Conservation (phyloP, 1,140 invertebrate genomes). For the Nymphalis io region DNA sequence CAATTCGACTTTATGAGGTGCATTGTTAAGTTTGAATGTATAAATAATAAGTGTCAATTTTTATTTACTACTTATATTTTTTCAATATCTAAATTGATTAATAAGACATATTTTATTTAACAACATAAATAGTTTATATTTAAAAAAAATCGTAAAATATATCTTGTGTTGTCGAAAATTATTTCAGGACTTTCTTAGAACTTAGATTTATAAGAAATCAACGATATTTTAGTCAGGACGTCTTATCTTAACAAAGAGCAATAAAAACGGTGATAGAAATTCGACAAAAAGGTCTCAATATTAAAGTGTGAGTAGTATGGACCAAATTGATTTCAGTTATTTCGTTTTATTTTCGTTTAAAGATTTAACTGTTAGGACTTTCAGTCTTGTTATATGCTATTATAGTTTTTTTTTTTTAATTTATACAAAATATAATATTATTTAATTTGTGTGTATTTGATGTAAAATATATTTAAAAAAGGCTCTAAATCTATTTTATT, state of each 20-base stretch:
- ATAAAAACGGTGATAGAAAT: neutral
- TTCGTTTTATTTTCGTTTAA: conserved; percentile 3
- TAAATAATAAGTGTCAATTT: too few relatives aligned
- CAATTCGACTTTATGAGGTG: too few relatives aligned
- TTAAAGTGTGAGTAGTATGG: neutral
- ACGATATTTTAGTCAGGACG: neutral
- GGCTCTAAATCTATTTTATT: too few relatives aligned
- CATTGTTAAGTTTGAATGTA: too few relatives aligned
- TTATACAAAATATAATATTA: neutral
- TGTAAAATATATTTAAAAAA: too few relatives aligned
- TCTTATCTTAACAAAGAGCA: conserved; percentile 8
- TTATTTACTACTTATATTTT: too few relatives aligned
- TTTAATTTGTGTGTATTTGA: too few relatives aligned
- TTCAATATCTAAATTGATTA: too few relatives aligned
- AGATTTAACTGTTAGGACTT: neutral
- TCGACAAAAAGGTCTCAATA: neutral
- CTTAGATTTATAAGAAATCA: neutral
- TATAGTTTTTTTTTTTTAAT: neutral
- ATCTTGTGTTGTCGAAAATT: neutral
- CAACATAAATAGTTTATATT: too few relatives aligned
- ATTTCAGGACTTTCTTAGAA: neutral
- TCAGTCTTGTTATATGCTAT: neutral
- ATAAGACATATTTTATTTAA: too few relatives aligned
- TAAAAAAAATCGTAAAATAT: too few relatives aligned
- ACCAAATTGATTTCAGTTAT: neutral